Base-by-base conservation (phyloP, 2,888 invertebrate genomes). In the Abrostola triplasia region DNA sequence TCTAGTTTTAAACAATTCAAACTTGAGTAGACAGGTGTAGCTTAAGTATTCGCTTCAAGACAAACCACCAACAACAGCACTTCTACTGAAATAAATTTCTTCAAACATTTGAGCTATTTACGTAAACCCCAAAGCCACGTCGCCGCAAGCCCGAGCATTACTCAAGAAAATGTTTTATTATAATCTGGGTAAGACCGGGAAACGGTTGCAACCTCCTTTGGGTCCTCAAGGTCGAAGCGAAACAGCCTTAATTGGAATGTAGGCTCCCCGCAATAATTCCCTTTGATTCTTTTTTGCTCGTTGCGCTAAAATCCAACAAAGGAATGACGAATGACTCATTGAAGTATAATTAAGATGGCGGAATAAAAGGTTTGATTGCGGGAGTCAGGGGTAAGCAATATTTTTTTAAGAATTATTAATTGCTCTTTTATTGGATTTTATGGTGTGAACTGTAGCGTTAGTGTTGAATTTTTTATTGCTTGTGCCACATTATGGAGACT, bases 151-250 rank as follows among this genome's bases (percentile, higher is more conserved):
- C 63, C 67, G 55, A 65, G 73, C 76, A 78, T 82, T 73, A 81
- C 77, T 79, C 74, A 72, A 73, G 75, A 70, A 78, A 79, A 83
- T 81, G 76, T 76, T 79, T 81, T 82, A 77, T 76, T 76, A 82
- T 83, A 80, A 77, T 80, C 76, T 70, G 74, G 71, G 69, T 69
- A 70, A 79, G 47, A 59, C 67, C 76, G 63, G 69, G 70, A 67
- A 51, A 59, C 65, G 70, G 70, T 60, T 64, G 53, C 58, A 70
- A 66, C 64, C 62, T 72, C 68, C 70, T 56, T 66, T 59, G 56
- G 41, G 41, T 52, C 54, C 41, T 52, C 70, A 74, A 78, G 76
- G 71, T 48, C 70, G 74, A 47, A 60, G 36, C 35, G 59, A 66
- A 42, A 58, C 42, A 49, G 55, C 48, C 66, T 64, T 78, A 80